Conservation (phyloP, 2,113 vertebrate species). For the Vidua chalybeata region DNA sequence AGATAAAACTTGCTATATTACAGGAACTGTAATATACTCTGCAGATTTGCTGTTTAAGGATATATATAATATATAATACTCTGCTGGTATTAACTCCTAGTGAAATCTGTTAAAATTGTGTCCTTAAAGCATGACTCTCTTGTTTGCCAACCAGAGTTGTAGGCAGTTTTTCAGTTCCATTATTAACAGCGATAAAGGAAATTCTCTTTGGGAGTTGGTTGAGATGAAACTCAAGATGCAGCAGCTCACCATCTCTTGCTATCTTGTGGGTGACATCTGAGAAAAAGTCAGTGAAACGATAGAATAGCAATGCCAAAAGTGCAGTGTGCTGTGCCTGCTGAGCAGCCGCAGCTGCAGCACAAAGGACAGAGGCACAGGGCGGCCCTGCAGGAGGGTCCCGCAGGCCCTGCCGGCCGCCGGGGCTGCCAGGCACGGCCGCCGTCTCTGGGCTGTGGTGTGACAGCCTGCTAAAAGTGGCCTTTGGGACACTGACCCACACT, state of each 20-base stretch:
- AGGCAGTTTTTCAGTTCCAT: background rate
- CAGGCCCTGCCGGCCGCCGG: rapidly evolving
- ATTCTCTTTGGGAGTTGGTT: background rate
- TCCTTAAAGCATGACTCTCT: background rate
- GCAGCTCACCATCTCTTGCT: background rate
- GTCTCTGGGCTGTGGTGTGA: too few species aligned
- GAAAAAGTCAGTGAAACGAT: background rate
- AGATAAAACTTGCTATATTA: background rate
- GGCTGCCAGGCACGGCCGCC: too few species aligned
- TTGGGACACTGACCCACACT: background rate
- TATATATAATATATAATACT: background rate
- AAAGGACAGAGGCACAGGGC: background rate
- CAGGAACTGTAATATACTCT: background rate
- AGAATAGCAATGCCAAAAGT: rapidly evolving
- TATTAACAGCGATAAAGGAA: background rate
- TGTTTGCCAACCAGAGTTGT: background rate
- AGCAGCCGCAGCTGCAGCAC: background rate
- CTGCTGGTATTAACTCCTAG: background rate
- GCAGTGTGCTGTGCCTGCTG: rapidly evolving
- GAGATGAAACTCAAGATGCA: background rate
- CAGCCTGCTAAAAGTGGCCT: background rate
- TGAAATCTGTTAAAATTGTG: background rate
- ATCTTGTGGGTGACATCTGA: background rate
- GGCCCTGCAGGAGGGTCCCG: background rate
- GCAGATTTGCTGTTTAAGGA: background rate